Evolutionary conservation across 2,797 vertebrate genomes (phyloP).

Genomic region (Microctenopoma steveboyesi): DNA sequence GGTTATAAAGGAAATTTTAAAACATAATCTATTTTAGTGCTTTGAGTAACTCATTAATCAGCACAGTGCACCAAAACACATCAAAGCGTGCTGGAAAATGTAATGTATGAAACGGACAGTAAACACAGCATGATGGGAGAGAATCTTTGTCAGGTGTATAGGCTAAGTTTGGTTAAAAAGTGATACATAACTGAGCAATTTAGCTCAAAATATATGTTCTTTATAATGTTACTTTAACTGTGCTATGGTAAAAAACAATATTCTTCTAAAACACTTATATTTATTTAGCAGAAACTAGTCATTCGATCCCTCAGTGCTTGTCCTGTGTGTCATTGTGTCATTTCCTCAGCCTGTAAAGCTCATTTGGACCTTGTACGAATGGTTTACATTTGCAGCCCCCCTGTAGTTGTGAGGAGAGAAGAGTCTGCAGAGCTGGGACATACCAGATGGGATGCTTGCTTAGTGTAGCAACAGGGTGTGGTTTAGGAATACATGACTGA

Average conservation of each 20-base stretch:
- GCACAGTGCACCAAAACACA: neutral
- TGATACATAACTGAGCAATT: neutral
- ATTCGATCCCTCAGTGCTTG: constrained; percentile 49
- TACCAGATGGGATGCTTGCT: constrained; percentile 37
- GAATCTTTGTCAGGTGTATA: too few species aligned
- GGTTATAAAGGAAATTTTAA: constrained; percentile 23
- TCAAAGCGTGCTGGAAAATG: neutral
- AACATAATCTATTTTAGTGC: constrained; percentile 25
- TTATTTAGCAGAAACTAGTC: constrained; percentile 50
- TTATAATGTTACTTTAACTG: neutral
- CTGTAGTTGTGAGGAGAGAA: constrained; percentile 43
- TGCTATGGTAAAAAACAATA: neutral
- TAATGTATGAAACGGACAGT: neutral
- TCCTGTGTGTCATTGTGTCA: constrained; percentile 57
- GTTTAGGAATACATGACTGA: constrained; percentile 48
- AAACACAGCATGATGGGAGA: neutral
- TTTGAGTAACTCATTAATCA: constrained; percentile 48
- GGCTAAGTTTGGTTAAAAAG: neutral
- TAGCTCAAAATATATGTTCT: neutral
- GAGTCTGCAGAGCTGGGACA: constrained; percentile 27
- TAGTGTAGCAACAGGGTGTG: constrained; percentile 55
- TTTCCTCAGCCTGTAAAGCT: constrained; percentile 62
- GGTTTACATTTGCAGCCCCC: constrained; percentile 53
- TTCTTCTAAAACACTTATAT: neutral
- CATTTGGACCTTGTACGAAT: constrained; percentile 66